phyloP scores from a whole-genome alignment of 2,113 vertebrate genomes.

The Hyaena hyaena region DNA sequence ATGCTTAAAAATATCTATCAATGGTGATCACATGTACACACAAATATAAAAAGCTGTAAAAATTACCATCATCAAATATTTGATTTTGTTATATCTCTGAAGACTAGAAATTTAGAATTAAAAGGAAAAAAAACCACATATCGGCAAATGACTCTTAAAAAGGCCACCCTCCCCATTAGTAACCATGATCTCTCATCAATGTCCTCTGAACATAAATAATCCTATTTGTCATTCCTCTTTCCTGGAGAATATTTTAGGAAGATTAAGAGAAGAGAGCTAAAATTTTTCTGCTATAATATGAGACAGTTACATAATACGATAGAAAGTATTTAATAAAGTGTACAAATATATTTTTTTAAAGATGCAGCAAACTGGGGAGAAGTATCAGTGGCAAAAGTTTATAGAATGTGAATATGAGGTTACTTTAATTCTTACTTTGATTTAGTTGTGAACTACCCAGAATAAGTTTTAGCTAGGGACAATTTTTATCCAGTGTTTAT shows the following conservation, averaged over 20 bases:
- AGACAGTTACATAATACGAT: not conserved
- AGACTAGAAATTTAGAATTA: not conserved
- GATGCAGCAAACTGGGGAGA: not conserved
- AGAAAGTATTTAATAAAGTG: not conserved
- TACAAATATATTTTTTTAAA: not conserved
- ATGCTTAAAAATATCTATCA: not conserved
- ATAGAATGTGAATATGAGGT: not conserved
- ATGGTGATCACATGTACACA: not conserved
- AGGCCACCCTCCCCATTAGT: not conserved
- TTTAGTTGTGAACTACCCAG: not conserved
- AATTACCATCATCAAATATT: not conserved
- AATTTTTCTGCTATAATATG: not conserved
- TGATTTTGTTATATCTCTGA: not conserved
- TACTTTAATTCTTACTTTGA: not conserved
- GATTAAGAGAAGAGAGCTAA: not conserved
- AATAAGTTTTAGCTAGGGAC: not conserved
- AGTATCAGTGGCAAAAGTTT: not conserved
- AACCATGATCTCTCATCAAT: not conserved
- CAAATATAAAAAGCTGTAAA: not conserved
- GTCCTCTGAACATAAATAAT: not conserved
- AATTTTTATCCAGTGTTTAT: slow-evolving; percentile 23
- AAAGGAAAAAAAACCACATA: not conserved
- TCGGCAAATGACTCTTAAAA: not conserved
- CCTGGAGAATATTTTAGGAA: not conserved
- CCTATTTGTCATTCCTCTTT: not conserved